phyloP scores from a whole-genome alignment of 2,797 vertebrate species.

The Sciurus vulgaris region DNA sequence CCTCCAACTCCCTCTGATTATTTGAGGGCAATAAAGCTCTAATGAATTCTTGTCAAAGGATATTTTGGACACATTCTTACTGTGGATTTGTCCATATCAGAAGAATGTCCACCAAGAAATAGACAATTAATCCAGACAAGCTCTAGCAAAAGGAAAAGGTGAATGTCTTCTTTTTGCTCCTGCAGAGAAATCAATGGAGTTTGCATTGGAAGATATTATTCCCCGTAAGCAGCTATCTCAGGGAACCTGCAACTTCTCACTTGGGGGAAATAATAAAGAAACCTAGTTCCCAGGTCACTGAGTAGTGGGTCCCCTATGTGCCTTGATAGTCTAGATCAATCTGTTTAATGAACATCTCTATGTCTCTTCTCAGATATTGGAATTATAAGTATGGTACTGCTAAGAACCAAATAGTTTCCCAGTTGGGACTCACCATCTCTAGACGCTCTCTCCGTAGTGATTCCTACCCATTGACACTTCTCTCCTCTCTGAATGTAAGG shows the following conservation, averaged over 20 bases:
- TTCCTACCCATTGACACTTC: too few relatives aligned
- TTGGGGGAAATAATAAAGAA: background rate
- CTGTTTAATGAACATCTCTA: conserved; percentile 8
- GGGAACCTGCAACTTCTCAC: conserved; percentile 53
- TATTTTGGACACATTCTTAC: conserved; percentile 48
- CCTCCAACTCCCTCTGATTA: background rate
- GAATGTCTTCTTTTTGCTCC: conserved; percentile 54
- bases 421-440: background rate
- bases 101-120: conserved; percentile 65
- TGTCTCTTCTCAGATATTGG: conserved; percentile 1
- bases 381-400: background rate
- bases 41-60: conserved; percentile 49
- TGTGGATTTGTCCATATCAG: background rate
- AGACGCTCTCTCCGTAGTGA: too few relatives aligned
- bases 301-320: background rate
- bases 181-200: conserved; percentile 58
- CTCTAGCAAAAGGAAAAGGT: conserved; percentile 68
- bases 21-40: conserved; percentile 13
- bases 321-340: background rate
- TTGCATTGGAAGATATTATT: conserved; percentile 63
- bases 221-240: background rate
- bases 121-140: conserved; percentile 62
- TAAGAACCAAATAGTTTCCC: conserved; percentile 16
- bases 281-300: background rate
- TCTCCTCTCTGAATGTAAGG: background rate